Conservation (phyloP, 2,113 vertebrate genomes). For the Cynopterus brachyotis region DNA sequence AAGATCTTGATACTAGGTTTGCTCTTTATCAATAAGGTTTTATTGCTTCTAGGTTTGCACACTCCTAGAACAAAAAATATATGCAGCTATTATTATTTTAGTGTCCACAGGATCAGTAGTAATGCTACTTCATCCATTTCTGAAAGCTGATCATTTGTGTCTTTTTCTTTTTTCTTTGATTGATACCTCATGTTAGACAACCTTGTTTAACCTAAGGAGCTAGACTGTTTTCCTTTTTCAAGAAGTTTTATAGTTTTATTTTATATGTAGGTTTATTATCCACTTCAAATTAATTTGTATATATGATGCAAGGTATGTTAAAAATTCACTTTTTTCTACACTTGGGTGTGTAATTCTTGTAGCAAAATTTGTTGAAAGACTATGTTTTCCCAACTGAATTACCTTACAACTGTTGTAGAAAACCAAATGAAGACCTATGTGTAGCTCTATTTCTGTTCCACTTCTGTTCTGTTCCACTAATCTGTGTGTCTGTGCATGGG, state of each 20-base stretch:
- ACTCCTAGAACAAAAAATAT: neutral
- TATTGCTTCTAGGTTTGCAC: neutral
- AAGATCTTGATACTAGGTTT: neutral
- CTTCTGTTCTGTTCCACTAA: neutral
- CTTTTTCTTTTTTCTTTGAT: neutral
- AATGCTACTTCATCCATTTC: neutral
- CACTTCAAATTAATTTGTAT: neutral
- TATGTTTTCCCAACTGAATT: neutral
- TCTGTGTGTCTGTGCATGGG: neutral
- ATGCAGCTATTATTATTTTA: neutral
- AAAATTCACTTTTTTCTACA: neutral
- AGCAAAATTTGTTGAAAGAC: neutral
- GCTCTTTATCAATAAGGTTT: neutral
- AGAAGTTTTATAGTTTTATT: neutral
- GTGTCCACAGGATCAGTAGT: neutral
- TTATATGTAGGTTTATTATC: neutral
- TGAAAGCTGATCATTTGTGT: neutral
- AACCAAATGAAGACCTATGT: neutral
- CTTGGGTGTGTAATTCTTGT: neutral
- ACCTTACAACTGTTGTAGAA: neutral
- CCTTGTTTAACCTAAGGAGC: neutral
- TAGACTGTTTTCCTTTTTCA: neutral
- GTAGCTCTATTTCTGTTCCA: neutral
- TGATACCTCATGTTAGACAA: neutral
- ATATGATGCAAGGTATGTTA: neutral